A percentile compares a stretch with the other conserved stretches of the same genome.
phyloP scores from a whole-genome alignment of 1,140 invertebrate genomes.

The Aphis craccivora region DNA sequence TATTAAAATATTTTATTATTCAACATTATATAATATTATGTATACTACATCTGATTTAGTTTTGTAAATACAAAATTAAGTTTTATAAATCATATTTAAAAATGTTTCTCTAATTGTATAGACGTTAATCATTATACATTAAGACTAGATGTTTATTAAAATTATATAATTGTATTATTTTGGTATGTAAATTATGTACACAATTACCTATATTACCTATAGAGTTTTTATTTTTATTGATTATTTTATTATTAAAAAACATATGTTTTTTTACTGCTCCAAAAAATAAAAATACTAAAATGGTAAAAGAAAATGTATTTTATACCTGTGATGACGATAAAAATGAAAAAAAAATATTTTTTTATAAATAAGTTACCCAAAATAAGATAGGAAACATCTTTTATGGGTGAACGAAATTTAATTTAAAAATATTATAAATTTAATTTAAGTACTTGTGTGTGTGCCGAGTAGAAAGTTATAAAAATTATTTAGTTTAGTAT shows the following conservation, averaged over 20 bases:
- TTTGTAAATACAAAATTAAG: not conserved
- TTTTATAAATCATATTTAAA: not conserved
- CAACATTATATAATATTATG: not conserved
- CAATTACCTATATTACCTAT: not conserved
- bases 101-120: not conserved
- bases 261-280: not conserved
- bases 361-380: not conserved
- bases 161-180: not conserved
- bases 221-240: not conserved
- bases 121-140: not conserved
- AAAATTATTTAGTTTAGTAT: not conserved
- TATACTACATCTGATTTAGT: not conserved
- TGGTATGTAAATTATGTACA: not conserved
- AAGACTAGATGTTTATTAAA: not conserved
- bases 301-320: not conserved
- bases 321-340: not conserved
- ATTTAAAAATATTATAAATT: not conserved
- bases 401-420: not conserved
- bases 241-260: slow-evolving; percentile 6
- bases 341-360: not conserved
- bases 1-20: not conserved
- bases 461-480: not conserved
- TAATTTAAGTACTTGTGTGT: not conserved
- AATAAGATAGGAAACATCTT: not conserved
- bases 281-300: not conserved